Conservation (phyloP, 2,888 invertebrate genomes). For the Cybosia mesomella region DNA sequence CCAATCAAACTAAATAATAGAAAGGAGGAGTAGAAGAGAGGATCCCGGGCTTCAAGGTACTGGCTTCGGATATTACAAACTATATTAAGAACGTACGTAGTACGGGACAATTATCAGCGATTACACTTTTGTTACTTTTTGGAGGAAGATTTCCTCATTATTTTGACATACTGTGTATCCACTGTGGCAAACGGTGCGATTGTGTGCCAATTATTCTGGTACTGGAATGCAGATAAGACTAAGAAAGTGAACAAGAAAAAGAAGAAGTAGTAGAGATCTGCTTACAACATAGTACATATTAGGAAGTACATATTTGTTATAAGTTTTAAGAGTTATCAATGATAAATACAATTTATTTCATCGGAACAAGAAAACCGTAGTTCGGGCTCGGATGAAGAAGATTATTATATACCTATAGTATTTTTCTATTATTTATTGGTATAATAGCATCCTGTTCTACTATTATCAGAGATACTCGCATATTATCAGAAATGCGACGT, state of each 20-base stretch:
- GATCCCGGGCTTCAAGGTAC: too few species aligned
- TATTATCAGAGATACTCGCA: too few species aligned
- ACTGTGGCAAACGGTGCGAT: conserved; percentile 93
- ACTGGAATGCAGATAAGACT: conserved; percentile 89
- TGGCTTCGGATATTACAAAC: too few species aligned
- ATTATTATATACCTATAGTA: too few species aligned
- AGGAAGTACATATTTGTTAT: background rate
- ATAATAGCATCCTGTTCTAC: too few species aligned
- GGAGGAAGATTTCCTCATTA: conserved; percentile 95
- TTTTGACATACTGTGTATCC: conserved; percentile 93
- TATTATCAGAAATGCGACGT: too few species aligned
- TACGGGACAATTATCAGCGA: conserved; percentile 98
- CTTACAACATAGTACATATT: conserved; percentile 7
- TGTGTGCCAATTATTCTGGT: conserved; percentile 94
- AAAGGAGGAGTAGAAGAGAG: too few species aligned
- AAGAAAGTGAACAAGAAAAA: conserved; percentile 78
- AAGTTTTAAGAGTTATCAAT: background rate
- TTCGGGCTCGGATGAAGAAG: too few species aligned
- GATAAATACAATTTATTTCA: conserved; percentile 3
- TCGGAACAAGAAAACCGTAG: too few species aligned
- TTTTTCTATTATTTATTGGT: too few species aligned
- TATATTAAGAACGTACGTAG: conserved; percentile 94
- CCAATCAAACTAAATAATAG: too few species aligned
- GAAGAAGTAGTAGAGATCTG: conserved; percentile 59
- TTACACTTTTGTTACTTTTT: conserved; percentile 94